Evolutionary conservation across 1,140 invertebrate genomes (phyloP).

Genomic region (Heliconius himera): DNA sequence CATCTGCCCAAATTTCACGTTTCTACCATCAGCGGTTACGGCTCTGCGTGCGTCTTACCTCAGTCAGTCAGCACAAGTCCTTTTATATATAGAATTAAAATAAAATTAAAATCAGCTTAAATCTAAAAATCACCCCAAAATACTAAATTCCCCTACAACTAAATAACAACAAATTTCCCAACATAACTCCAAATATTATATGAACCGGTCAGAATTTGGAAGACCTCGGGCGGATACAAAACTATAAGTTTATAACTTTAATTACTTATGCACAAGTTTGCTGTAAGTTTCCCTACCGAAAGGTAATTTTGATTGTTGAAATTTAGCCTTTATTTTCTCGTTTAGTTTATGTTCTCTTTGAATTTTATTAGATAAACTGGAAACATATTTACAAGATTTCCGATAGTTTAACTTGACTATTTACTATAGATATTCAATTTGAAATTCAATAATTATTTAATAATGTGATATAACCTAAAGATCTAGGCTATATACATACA

Average conservation of each 20-base stretch:
- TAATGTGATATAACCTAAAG: too few species aligned
- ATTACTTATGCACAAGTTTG: slow-evolving; percentile 12
- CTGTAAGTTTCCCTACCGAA: not conserved
- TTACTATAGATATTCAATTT: too few species aligned
- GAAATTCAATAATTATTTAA: too few species aligned
- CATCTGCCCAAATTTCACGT: too few species aligned
- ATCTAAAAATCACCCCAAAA: not conserved
- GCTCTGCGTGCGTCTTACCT: too few species aligned
- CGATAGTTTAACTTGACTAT: too few species aligned
- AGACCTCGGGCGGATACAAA: slow-evolving; percentile 20
- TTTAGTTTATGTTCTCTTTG: not conserved
- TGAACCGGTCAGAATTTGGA: slow-evolving; percentile 6
- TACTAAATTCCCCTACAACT: not conserved
- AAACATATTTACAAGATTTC: not conserved
- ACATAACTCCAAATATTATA: slow-evolving; percentile 10
- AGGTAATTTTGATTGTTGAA: slow-evolving; percentile 15
- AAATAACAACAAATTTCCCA: not conserved
- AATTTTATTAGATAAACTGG: not conserved
- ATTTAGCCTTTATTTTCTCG: not conserved
- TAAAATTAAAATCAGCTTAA: too few species aligned
- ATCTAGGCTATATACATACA: too few species aligned
- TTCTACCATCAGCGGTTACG: too few species aligned
- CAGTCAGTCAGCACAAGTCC: too few species aligned
- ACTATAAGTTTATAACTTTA: slow-evolving; percentile 20
- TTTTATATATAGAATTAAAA: too few species aligned